Base-by-base conservation (phyloP, 1,140 invertebrate genomes). In the Drosophila auraria region DNA sequence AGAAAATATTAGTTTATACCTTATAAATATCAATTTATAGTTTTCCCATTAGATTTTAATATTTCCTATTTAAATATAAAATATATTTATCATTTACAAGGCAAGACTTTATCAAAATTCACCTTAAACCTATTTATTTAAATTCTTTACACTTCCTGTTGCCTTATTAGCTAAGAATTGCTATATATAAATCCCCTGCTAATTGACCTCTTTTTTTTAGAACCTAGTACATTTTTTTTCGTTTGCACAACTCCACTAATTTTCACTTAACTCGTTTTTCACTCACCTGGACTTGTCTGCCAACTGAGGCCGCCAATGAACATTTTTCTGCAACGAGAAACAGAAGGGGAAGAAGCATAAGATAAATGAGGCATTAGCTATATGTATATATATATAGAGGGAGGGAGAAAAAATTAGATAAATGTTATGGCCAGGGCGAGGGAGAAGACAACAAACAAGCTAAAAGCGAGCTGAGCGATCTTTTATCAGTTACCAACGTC, bases 221-320 rank as follows among this genome's bases (percentile, higher is more conserved):
- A 53, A 27, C 36, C 27, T 3, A 33, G 44, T 20, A 56, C 60
- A 61, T 49, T 61, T 68, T 74, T 74, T 74, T 56, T 40, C 9
- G 20, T 56, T 89, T 57, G 49, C 84, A 42, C 15, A 23, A 36
- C 17, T 76, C 53, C 17, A 70, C 83, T 87, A 84, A 89, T 90
- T 90, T 74, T 83, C 47, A 58, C 47, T 49, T 60, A 53, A 61
- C 36, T 59, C 27, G 54, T 60, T 77, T 70, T 62, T 73, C 36
- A 91, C 96, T 96, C 96, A 99, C 98, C 98, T 96, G 98, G 98
- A 96, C 98, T 99, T 92, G 99, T 99, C 95, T 99, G 98, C 98
- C 98, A 99, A 95, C 98, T 99, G 91, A 99, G 96, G 90, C 99
- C 99, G 93, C 99, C 99, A 95, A 99, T 98, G 96, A 99, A 99